These are phyloP conservation scores for Pseudomyrmex cubaensis DNA, from an alignment of 1,140 invertebrate genomes.

Conservation along the genomic window DNA sequence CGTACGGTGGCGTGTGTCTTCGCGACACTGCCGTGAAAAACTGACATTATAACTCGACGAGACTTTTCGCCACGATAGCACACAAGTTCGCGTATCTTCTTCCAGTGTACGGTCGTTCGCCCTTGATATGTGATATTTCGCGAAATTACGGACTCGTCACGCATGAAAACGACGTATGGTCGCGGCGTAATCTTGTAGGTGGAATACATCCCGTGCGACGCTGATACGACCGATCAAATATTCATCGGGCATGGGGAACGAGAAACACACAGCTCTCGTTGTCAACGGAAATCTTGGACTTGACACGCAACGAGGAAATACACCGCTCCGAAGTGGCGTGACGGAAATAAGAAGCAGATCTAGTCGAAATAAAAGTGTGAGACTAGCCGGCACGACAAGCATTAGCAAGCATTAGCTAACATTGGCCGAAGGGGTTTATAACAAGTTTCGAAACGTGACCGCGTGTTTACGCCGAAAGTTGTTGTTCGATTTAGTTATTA, in stretches of 20 bases:
- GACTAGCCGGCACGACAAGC: neutral
- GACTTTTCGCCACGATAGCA: constrained; percentile 28
- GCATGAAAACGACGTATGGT: constrained; percentile 68
- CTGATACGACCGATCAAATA: constrained; percentile 71
- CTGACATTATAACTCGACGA: constrained; percentile 24
- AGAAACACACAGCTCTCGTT: constrained; percentile 63
- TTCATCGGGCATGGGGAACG: constrained; percentile 58
- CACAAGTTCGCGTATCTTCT: constrained; percentile 40
- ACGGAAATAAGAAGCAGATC: constrained; percentile 16
- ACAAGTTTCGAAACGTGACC: constrained; percentile 10
- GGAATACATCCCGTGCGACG: constrained; percentile 59
- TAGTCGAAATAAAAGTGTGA: constrained; percentile 28
- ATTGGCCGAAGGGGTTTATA: neutral
- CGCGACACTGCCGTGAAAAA: neutral
- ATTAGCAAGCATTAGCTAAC: neutral
- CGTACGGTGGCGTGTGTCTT: constrained; percentile 1
- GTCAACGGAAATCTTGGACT: constrained; percentile 65
- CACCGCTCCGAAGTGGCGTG: neutral
- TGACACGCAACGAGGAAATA: constrained; percentile 65
- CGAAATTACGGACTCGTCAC: constrained; percentile 71
- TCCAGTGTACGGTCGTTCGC: constrained; percentile 63
- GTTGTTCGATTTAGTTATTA: neutral
- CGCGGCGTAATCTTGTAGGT: constrained; percentile 73
- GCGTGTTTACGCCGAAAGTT: neutral
- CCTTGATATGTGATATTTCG: constrained; percentile 71